Evolutionary conservation across 2,113 vertebrate genomes (phyloP).

Genomic region (Pavo muticus): DNA sequence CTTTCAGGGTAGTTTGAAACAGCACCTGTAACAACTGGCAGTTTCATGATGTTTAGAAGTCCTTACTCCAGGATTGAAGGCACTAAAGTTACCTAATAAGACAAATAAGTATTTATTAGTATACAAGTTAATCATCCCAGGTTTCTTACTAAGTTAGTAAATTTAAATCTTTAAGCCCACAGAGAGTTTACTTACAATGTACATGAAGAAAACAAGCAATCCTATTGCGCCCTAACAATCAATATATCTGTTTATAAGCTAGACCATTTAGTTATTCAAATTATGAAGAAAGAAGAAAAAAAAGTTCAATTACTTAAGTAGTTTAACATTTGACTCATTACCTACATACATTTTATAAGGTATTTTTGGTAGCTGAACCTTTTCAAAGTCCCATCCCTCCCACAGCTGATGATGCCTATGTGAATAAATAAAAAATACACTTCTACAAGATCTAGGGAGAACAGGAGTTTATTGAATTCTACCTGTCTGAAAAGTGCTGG

Average conservation of each 20-base stretch:
- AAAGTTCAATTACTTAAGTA: neutral
- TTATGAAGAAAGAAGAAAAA: neutral
- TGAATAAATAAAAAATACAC: neutral
- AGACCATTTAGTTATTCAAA: neutral
- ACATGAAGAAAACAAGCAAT: neutral
- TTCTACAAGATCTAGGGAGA: slow-evolving; percentile 49
- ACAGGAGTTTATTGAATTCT: slow-evolving; percentile 64
- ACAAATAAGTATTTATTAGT: neutral
- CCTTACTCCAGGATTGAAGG: neutral
- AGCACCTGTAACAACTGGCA: neutral
- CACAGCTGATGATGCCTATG: neutral
- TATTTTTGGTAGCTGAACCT: neutral
- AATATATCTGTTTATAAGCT: neutral
- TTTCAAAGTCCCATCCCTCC: neutral
- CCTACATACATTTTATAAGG: neutral
- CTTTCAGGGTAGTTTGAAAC: neutral
- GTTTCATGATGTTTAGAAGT: neutral
- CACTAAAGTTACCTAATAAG: neutral
- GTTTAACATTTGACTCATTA: neutral
- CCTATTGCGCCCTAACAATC: neutral
- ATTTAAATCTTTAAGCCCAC: neutral
- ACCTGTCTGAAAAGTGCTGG: slow-evolving; percentile 62
- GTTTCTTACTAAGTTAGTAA: neutral
- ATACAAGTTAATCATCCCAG: neutral
- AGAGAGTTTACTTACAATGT: neutral